These are phyloP conservation scores for Leptothorax acervorum DNA, from an alignment of 2,888 invertebrate genomes.

Conservation along the genomic window DNA sequence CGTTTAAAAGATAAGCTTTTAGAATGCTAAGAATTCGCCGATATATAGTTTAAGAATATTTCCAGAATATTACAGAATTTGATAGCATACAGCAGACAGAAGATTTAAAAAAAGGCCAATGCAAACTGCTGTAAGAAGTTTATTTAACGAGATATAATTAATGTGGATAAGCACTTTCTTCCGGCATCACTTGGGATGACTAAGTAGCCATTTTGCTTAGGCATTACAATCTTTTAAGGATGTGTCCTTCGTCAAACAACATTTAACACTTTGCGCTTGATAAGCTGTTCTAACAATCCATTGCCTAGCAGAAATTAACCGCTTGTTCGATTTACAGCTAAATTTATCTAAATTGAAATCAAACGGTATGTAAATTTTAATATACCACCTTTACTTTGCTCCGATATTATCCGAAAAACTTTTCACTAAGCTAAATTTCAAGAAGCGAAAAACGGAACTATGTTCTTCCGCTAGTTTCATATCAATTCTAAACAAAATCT, in stretches of 20 bases:
- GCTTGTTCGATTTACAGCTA: neutral
- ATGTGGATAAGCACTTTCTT: slow-evolving; percentile 28
- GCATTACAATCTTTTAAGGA: slow-evolving; percentile 8
- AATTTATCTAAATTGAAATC: neutral
- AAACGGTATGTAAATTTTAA: neutral
- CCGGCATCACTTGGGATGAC: neutral
- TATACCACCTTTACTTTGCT: neutral
- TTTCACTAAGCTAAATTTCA: neutral
- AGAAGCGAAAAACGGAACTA: neutral
- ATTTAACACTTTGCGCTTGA: slow-evolving; percentile 8
- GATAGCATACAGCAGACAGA: neutral
- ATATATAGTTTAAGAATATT: neutral
- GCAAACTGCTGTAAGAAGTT: neutral
- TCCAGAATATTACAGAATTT: neutral
- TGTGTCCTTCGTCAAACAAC: neutral
- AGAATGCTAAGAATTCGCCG: neutral
- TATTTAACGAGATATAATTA: slow-evolving; percentile 1
- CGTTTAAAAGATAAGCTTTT: neutral
- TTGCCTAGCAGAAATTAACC: neutral
- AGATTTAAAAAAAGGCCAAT: neutral
- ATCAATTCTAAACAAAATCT: neutral
- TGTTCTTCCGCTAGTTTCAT: neutral
- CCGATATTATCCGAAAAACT: neutral
- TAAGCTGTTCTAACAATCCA: neutral
- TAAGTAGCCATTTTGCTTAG: slow-evolving; percentile 19